Evolutionary conservation across 2,888 invertebrate genomes (phyloP), one percentile per base, ranked within the genome.

Genomic region (Drosophila villosipedis): DNA sequence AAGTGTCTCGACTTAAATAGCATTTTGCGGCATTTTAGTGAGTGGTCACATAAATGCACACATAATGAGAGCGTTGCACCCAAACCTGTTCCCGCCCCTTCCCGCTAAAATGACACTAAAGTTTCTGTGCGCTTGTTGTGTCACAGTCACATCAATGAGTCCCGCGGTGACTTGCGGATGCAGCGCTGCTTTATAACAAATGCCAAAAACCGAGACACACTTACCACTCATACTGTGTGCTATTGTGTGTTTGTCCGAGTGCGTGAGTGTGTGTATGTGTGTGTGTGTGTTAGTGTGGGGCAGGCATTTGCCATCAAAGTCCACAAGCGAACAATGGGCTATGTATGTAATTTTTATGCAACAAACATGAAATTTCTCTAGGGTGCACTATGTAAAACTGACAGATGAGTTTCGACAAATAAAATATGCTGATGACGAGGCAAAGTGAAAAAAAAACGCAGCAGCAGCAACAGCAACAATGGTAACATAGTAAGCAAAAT

Each of bases 311-410:
- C 80, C 86, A 84, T 86, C 82, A 85, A 86, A 85, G 84, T 86
- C 75, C 72, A 77, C 68, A 69, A 64, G 83, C 84, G 82, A 87
- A 87, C 86, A 86, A 86, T 87, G 86, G 81, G 69, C 79, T 69
- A 68, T 84, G 84, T 74, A 68, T 77, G 83, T 86, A 83, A 85
- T 86, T 86, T 88, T 84, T 84, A 87, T 86, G 86, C 86, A 88
- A 83, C 85, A 86, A 86, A 85, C 83, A 84, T 87, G 52, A 87
- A 87, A 86, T 86, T 86, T 86, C 85, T 86, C 85, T 82, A 57
- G 85, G 87, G 85, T 80, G 87, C 85, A 87, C 80, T 86, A 85
- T 87, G 87, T 83, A 86, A 87, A 87, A 78, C 87, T 86, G 85
- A 85, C 85, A 87, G 87, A 86, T 87, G 87, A 86, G 80, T 82